Conservation (phyloP, 2,113 vertebrate genomes). For the Rhynchopsitta pachyrhyncha region DNA sequence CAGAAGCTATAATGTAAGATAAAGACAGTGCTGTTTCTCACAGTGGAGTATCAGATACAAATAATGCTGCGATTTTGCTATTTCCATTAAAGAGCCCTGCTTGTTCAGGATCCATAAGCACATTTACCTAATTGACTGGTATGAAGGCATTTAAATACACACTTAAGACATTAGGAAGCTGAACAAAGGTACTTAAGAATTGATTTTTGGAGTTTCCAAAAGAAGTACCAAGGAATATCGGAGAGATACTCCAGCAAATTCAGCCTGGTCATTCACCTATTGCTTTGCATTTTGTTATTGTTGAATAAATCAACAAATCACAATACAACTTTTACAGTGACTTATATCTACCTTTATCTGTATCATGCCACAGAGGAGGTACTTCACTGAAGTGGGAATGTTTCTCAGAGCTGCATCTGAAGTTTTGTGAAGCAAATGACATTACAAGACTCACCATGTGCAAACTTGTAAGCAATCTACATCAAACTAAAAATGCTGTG, state of each 20-base stretch:
- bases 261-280: background rate
- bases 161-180: background rate
- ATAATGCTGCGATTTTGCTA: background rate
- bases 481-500: background rate
- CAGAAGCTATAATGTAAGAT: background rate
- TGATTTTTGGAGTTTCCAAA: background rate
- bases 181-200: background rate
- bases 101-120: background rate
- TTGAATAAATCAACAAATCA: background rate
- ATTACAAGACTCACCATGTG: background rate
- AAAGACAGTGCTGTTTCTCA: background rate
- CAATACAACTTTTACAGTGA: background rate
- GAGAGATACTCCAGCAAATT: background rate
- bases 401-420: background rate
- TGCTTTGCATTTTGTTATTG: background rate
- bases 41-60: background rate
- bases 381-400: background rate
- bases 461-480: background rate
- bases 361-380: background rate
- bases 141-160: background rate
- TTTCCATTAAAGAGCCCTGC: background rate
- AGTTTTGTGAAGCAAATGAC: slow-evolving; percentile 8
- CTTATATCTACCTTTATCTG: background rate
- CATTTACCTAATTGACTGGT: background rate
- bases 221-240: background rate